phyloP scores from a whole-genome alignment of 2,113 vertebrate species.

The Oncorhynchus kisutch region DNA sequence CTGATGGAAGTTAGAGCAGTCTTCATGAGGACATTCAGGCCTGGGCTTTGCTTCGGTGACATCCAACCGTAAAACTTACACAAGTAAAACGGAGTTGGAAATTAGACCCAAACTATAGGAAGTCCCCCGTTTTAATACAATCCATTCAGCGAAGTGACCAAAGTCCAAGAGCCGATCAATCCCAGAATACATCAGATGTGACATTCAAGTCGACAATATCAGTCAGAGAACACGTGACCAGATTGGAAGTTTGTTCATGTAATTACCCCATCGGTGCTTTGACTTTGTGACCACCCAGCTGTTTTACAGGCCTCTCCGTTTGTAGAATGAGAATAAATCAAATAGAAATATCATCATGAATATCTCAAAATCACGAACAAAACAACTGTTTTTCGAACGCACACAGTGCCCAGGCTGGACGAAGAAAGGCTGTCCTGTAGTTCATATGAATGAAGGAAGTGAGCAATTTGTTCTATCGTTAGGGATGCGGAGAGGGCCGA shows the following conservation, averaged over 20 bases:
- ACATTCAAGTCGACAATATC: neutral
- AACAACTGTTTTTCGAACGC: slow-evolving; percentile 21
- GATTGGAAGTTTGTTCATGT: too few species aligned
- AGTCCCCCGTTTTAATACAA: too few species aligned
- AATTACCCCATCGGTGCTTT: neutral
- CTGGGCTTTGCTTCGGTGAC: too few species aligned
- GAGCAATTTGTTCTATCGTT: slow-evolving; percentile 51
- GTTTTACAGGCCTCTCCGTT: slow-evolving; percentile 15
- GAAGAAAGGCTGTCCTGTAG: slow-evolving; percentile 19
- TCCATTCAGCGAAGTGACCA: neutral
- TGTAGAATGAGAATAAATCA: neutral
- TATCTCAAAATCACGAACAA: slow-evolving; percentile 37
- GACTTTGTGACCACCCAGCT: slow-evolving; percentile 7
- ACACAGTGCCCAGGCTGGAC: slow-evolving; percentile 9
- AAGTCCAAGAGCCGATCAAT: neutral
- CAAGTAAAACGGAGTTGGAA: neutral
- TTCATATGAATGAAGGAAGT: slow-evolving; percentile 51
- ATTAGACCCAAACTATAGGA: neutral
- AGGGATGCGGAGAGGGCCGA: slow-evolving; percentile 27
- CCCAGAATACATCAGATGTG: neutral
- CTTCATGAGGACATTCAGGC: too few species aligned
- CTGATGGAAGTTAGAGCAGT: too few species aligned
- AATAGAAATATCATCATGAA: slow-evolving; percentile 5
- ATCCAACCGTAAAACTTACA: neutral
- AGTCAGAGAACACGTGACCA: neutral